Conservation (phyloP, 2,888 invertebrate genomes). For the Heliconius aoede region DNA sequence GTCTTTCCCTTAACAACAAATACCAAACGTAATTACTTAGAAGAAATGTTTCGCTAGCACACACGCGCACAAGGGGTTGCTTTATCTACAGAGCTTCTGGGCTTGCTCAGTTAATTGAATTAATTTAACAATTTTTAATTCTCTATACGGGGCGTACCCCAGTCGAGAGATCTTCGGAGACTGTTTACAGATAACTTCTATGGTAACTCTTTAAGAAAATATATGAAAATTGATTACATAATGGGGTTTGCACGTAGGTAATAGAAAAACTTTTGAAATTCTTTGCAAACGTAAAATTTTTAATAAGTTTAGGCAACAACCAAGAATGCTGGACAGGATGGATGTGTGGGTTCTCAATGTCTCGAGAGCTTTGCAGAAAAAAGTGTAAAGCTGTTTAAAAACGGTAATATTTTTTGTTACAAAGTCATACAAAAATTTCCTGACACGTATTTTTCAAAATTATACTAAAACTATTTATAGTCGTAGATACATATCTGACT, state of each 20-base stretch:
- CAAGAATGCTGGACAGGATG: too few relatives aligned
- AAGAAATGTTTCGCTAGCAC: slow-evolving; percentile 40
- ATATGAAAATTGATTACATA: too few relatives aligned
- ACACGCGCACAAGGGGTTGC: slow-evolving; percentile 21
- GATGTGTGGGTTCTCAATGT: background rate
- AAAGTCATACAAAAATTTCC: too few relatives aligned
- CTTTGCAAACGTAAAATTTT: background rate
- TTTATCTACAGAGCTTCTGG: background rate
- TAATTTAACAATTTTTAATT: slow-evolving; percentile 11
- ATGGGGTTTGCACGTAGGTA: too few relatives aligned
- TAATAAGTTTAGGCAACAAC: background rate
- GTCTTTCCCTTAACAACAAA: slow-evolving; percentile 24
- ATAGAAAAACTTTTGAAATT: background rate
- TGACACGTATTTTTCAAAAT: too few relatives aligned
- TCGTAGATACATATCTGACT: background rate
- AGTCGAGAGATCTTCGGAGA: background rate
- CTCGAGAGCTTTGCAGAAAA: too few relatives aligned
- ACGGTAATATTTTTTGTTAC: too few relatives aligned
- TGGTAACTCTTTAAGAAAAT: too few relatives aligned
- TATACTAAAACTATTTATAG: too few relatives aligned
- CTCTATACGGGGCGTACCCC: background rate
- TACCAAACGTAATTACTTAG: slow-evolving; percentile 43
- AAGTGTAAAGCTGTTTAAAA: too few relatives aligned
- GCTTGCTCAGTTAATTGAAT: slow-evolving; percentile 29
- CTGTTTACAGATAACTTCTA: too few relatives aligned